phyloP scores from a whole-genome alignment of 1,140 invertebrate species.

The Ips nitidus region DNA sequence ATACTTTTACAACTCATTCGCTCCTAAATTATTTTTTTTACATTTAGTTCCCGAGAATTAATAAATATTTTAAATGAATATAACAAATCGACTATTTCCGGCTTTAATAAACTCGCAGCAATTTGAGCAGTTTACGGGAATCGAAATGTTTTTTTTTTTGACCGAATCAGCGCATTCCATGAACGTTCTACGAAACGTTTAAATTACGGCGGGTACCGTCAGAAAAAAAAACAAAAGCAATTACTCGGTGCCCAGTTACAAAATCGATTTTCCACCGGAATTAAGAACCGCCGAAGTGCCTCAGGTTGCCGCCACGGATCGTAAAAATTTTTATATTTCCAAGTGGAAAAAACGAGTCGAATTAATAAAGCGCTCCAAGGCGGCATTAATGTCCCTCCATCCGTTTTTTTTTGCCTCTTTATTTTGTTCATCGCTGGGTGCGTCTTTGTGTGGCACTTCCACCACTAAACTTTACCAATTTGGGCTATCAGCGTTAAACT shows the following conservation, averaged over 20 bases:
- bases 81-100: too few species aligned
- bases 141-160: too few species aligned
- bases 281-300: constrained; percentile 15
- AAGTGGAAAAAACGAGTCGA: constrained; percentile 21
- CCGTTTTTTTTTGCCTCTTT: neutral
- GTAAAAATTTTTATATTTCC: constrained; percentile 13
- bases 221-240: constrained; percentile 19
- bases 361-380: constrained; percentile 13
- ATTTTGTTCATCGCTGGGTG: neutral
- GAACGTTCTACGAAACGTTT: too few species aligned
- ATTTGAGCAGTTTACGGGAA: too few species aligned
- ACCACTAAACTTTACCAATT: constrained; percentile 1
- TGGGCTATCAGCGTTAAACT: neutral
- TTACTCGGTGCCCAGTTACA: constrained; percentile 22
- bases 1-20: too few species aligned
- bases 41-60: too few species aligned
- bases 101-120: too few species aligned
- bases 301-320: constrained; percentile 11
- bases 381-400: neutral
- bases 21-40: too few species aligned
- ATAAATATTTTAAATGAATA: too few species aligned
- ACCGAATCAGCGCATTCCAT: too few species aligned
- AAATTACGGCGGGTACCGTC: too few species aligned
- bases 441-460: neutral
- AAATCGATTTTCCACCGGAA: constrained; percentile 20